A percentile compares a stretch with the other conserved stretches of the same genome.
These are phyloP conservation scores for Parazoanthus darwini DNA, from an alignment of 92 coral and sea anemone species.

Conservation along the genomic window DNA sequence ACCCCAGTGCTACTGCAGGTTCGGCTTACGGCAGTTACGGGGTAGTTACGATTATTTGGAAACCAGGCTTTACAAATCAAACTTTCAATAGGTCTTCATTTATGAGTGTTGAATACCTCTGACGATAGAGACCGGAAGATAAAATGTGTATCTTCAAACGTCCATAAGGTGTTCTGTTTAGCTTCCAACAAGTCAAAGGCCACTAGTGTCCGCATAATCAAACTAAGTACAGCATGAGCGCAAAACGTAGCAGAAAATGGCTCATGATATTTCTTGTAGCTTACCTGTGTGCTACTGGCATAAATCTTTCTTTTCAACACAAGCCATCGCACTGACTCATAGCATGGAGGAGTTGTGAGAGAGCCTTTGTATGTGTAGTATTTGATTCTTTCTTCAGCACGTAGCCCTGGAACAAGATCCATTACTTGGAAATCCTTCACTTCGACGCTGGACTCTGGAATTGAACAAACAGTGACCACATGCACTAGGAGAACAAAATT, in stretches of 20 bases:
- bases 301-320: slow-evolving; percentile 47
- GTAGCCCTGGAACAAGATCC: slow-evolving; percentile 1
- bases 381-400: background rate
- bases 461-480: background rate
- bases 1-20: no score
- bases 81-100: no score
- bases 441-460: slow-evolving; percentile 1
- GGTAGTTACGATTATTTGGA: no score
- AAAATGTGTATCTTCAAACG: no score
- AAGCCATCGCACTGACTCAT: slow-evolving; percentile 58
- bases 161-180: no score
- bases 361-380: slow-evolving; percentile 60
- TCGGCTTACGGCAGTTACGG: no score
- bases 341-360: slow-evolving; percentile 54
- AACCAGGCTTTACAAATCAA: no score
- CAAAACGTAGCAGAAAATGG: background rate
- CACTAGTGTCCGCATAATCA: no score
- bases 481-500: background rate
- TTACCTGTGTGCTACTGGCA: slow-evolving; percentile 44
- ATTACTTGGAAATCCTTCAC: background rate
- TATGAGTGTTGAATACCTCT: no score
- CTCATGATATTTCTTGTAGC: background rate
- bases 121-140: no score
- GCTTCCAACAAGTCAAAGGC: no score
- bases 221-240: background rate